Evolutionary conservation across 2,113 vertebrate species (phyloP).

Genomic region (Callocephalon fimbriatum): DNA sequence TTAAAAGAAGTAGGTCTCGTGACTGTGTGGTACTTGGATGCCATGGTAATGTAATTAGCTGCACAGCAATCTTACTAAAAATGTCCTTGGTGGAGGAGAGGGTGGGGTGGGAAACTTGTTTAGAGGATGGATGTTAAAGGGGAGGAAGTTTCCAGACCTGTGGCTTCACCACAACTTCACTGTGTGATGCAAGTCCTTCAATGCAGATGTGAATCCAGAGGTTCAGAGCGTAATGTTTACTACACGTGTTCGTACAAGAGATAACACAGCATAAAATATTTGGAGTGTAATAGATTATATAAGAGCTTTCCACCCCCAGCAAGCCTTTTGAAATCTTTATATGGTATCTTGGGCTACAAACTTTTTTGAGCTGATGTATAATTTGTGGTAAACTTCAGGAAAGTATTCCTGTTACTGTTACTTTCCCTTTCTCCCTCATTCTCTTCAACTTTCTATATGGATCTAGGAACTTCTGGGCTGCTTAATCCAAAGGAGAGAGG

Average conservation of each 20-base stretch:
- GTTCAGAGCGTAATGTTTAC: neutral
- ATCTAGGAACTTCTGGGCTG: neutral
- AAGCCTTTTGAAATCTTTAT: neutral
- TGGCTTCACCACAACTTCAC: neutral
- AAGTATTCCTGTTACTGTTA: neutral
- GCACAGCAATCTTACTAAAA: slow-evolving; percentile 56
- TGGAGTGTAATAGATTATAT: neutral
- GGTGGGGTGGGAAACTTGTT: neutral
- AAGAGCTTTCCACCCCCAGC: slow-evolving; percentile 25
- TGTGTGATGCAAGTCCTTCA: neutral
- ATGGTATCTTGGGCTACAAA: neutral
- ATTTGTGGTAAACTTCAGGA: neutral
- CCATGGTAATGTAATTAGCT: slow-evolving; percentile 64
- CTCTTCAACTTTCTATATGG: neutral
- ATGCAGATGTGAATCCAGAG: neutral
- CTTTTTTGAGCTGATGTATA: neutral
- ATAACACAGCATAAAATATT: neutral
- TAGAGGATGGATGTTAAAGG: neutral
- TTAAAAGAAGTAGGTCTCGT: slow-evolving; percentile 42
- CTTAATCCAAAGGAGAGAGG: neutral
- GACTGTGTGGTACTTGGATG: slow-evolving; percentile 62
- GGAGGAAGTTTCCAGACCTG: neutral
- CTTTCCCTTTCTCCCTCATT: neutral
- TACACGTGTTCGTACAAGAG: rapidly evolving
- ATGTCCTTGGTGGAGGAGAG: slow-evolving; percentile 55